phyloP scores from a whole-genome alignment of 2,113 vertebrate genomes.

The Turdus rufiventris region DNA sequence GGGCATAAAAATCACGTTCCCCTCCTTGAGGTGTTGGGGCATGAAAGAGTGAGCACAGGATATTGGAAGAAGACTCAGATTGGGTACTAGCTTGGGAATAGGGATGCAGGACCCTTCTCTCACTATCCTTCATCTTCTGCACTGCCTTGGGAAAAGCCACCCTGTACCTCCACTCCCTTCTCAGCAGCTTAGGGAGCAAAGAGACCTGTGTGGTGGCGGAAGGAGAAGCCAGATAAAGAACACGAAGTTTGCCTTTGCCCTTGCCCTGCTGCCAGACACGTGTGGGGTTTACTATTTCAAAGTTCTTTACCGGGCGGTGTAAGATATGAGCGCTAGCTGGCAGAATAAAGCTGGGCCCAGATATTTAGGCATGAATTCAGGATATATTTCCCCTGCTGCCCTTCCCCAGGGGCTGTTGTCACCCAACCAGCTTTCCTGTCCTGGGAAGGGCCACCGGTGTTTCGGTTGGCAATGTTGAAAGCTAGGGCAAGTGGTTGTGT shows the following conservation, averaged over 20 bases:
- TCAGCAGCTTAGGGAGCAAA: neutral
- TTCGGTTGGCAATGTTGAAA: neutral
- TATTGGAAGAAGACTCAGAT: neutral
- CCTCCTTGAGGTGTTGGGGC: accelerated
- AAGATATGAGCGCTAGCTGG: neutral
- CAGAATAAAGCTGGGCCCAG: neutral
- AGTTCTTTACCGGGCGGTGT: accelerated
- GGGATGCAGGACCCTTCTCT: neutral
- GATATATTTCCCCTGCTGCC: neutral
- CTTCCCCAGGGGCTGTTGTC: neutral
- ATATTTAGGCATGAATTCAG: neutral
- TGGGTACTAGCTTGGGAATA: neutral
- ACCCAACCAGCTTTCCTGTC: neutral
- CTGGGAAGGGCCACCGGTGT: neutral
- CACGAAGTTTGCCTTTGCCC: neutral
- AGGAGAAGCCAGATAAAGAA: neutral
- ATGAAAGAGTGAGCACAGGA: neutral
- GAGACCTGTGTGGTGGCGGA: neutral
- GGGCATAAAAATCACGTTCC: neutral
- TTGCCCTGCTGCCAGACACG: neutral
- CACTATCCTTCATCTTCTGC: neutral
- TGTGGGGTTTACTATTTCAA: neutral
- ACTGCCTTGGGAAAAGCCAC: neutral
- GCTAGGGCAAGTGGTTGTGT: neutral
- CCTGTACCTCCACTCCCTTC: neutral